These are phyloP conservation scores for Drosophila varians DNA, from an alignment of 1,140 invertebrate species.

Conservation along the genomic window DNA sequence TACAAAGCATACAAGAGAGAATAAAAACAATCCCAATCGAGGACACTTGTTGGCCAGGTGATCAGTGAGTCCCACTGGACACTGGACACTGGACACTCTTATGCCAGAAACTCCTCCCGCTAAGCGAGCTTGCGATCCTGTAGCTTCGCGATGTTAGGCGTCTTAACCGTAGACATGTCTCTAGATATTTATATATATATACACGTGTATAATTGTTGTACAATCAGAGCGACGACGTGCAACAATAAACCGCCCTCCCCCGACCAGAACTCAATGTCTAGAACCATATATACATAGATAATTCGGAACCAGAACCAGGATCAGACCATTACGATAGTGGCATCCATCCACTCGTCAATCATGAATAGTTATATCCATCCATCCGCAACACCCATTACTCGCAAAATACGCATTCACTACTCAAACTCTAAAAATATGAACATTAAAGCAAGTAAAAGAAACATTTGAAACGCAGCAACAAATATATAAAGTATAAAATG, in stretches of 20 bases:
- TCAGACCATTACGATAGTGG: constrained; percentile 41
- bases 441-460: constrained; percentile 38
- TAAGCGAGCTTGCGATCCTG: constrained; percentile 53
- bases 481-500: constrained; percentile 50
- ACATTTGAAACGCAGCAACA: constrained; percentile 60
- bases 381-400: constrained; percentile 28
- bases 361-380: constrained; percentile 33
- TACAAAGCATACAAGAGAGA: not conserved
- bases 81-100: constrained; percentile 18
- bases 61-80: constrained; percentile 1
- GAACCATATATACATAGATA: constrained; percentile 12
- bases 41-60: constrained; percentile 13
- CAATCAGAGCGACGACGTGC: constrained; percentile 76
- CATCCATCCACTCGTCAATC: constrained; percentile 19
- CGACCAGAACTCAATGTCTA: constrained; percentile 6
- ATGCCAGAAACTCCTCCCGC: constrained; percentile 15
- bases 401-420: constrained; percentile 63
- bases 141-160: constrained; percentile 64
- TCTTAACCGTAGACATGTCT: constrained; percentile 59
- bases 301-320: constrained; percentile 8
- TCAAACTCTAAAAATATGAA: constrained; percentile 51
- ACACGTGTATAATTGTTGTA: constrained; percentile 75
- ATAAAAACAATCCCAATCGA: constrained; percentile 17
- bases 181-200: constrained; percentile 52
- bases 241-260: constrained; percentile 61